Evolutionary conservation across 1,140 invertebrate species (phyloP).

Genomic region (Eurytemora carolleeae): DNA sequence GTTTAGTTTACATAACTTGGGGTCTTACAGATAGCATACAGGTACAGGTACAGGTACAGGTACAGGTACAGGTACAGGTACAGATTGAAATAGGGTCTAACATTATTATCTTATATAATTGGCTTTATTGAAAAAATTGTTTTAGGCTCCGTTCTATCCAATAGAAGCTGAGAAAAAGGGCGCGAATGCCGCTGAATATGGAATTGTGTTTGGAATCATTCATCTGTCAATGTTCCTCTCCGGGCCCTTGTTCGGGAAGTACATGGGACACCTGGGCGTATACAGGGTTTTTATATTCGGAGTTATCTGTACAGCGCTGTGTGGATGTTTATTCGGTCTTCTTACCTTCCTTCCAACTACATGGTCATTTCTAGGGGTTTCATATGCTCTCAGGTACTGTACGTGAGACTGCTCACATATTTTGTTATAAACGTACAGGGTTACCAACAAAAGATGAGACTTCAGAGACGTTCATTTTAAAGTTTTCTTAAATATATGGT

Average conservation of each 20-base stretch:
- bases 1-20: slow-evolving; percentile 6
- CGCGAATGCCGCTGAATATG: slow-evolving; percentile 62
- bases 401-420: too few species aligned
- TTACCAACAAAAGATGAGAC: too few species aligned
- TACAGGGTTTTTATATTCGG: slow-evolving; percentile 67
- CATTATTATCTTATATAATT: neutral
- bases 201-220: slow-evolving; percentile 75
- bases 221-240: slow-evolving; percentile 70
- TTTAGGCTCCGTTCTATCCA: slow-evolving; percentile 11
- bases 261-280: slow-evolving; percentile 56
- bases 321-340: slow-evolving; percentile 33
- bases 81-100: neutral
- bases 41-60: neutral
- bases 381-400: slow-evolving; percentile 50
- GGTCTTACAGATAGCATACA: slow-evolving; percentile 6
- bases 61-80: neutral
- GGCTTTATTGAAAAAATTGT: neutral
- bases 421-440: too few species aligned
- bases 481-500: too few species aligned
- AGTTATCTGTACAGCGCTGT: slow-evolving; percentile 44
- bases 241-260: slow-evolving; percentile 66
- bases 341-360: slow-evolving; percentile 57
- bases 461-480: too few species aligned
- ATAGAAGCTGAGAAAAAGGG: slow-evolving; percentile 55
- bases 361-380: slow-evolving; percentile 56